phyloP scores from a whole-genome alignment of 64 coral and sea anemone genomes.

The Exaiptasia diaphana region DNA sequence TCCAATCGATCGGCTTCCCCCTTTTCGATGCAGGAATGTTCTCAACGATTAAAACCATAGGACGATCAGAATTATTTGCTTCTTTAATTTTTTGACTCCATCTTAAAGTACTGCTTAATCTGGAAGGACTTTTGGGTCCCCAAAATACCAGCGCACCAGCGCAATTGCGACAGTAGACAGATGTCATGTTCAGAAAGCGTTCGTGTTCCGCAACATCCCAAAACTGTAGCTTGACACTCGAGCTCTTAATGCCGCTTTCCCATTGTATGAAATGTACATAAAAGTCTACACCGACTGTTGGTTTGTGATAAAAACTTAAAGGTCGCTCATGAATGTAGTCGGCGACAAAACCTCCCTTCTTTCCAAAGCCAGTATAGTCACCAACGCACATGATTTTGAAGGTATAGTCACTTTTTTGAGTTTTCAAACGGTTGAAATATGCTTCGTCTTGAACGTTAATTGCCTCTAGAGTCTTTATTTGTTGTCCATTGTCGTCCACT shows the following conservation, averaged over 20 bases:
- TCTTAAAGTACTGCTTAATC: slow-evolving; percentile 70
- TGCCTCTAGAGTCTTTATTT: slow-evolving; percentile 16
- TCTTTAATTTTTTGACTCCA: slow-evolving; percentile 91
- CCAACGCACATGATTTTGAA: slow-evolving; percentile 96
- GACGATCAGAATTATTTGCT: slow-evolving; percentile 60
- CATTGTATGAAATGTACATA: slow-evolving; percentile 85
- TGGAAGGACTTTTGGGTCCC: slow-evolving; percentile 91
- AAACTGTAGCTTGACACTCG: slow-evolving; percentile 78
- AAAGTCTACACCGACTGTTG: slow-evolving; percentile 85
- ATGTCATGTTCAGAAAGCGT: slow-evolving; percentile 89
- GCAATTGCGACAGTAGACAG: slow-evolving; percentile 76
- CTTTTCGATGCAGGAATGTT: slow-evolving; percentile 87
- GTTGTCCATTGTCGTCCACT: slow-evolving; percentile 1
- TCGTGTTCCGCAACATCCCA: slow-evolving; percentile 93
- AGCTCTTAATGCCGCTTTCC: slow-evolving; percentile 35
- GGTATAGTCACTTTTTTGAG: slow-evolving; percentile 72
- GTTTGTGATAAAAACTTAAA: slow-evolving; percentile 90
- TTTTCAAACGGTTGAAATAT: slow-evolving; percentile 51
- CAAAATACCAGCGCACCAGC: slow-evolving; percentile 81
- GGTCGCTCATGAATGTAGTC: slow-evolving; percentile 84
- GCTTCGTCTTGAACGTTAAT: slow-evolving; percentile 46
- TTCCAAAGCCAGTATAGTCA: slow-evolving; percentile 88
- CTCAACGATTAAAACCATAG: slow-evolving; percentile 85
- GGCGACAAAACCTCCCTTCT: slow-evolving; percentile 82
- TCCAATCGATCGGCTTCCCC: slow-evolving; percentile 73